Base-by-base conservation (phyloP, 2,888 invertebrate genomes). In the Thelaira solivaga region DNA sequence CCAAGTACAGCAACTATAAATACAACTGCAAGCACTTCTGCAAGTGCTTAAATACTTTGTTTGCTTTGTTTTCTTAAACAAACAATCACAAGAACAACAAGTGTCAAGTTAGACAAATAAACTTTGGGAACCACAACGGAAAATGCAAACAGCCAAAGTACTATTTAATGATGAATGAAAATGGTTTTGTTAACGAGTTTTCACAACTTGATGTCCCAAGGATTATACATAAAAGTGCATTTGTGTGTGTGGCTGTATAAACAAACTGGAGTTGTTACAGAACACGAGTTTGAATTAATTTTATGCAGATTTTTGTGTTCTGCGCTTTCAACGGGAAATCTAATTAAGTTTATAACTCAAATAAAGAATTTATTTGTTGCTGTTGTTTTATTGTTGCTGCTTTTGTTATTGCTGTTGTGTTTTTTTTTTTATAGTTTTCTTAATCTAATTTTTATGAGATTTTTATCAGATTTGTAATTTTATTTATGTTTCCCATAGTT, bases 11-110 rank as follows among this genome's bases (percentile, higher is more conserved):
- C n/a, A n/a, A n/a, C n/a, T n/a, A n/a, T n/a, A n/a, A n/a, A n/a
- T n/a, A n/a, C n/a, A n/a, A n/a, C n/a, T n/a, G n/a, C n/a, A n/a
- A n/a, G n/a, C n/a, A n/a, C n/a, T n/a, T n/a, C n/a, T n/a, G n/a
- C 24, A 31, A 62, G 47, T 59, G 59, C 45, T 43, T 67, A 61
- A 41, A 53, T 7, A 39, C 73, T 59, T n/a, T n/a, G n/a, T 73
- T 77, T 68, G 64, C 34, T 69, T 73, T 59, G 20, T 69, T 78
- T 74, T 64, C 74, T 65, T 74, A 67, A 72, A 55, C 71, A 57
- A 69, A 53, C 64, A 72, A 62, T 65, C 71, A 67, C 67, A 55
- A 64, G 51, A 69, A 53, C 64, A 72, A 62, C 68, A 71, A 74
- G 69, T 78, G 78, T 74, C 74, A 74, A 49, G 71, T 74, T 64